These are phyloP conservation scores for Zonitis immaculata DNA, from an alignment of 2,888 invertebrate species.

Conservation along the genomic window DNA sequence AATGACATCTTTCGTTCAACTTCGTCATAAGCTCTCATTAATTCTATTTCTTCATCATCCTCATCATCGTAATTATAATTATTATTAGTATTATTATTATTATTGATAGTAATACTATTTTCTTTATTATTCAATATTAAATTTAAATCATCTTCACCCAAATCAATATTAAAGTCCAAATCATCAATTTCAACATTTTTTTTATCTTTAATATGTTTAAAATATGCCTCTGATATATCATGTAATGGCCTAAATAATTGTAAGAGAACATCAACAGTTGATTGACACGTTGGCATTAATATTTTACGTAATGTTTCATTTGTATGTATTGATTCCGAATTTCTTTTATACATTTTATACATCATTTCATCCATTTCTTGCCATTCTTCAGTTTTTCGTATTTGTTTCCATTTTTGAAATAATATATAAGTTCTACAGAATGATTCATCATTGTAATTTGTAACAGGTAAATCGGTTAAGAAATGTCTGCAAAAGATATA, in stretches of 20 bases:
- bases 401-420: conserved; percentile 35
- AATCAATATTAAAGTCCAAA: conserved; percentile 15
- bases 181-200: conserved; percentile 19
- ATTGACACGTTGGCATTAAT: conserved; percentile 21
- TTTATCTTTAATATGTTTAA: conserved; percentile 27
- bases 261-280: conserved; percentile 23
- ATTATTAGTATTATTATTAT: too few relatives aligned
- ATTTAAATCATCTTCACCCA: conserved; percentile 10
- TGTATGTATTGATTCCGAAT: conserved; percentile 24
- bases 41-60: conserved; percentile 23
- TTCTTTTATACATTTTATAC: conserved; percentile 27
- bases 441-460: conserved; percentile 28
- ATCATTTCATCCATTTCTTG: conserved; percentile 28
- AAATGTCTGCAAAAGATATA: conserved; percentile 29
- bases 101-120: conserved; percentile 3
- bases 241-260: conserved; percentile 19
- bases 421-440: conserved; percentile 35
- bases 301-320: conserved; percentile 28
- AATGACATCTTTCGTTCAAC: conserved; percentile 9
- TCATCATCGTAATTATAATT: conserved; percentile 13
- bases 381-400: conserved; percentile 19
- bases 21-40: conserved; percentile 12
- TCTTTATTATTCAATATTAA: background rate
- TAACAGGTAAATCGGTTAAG: conserved; percentile 24
- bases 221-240: conserved; percentile 26